A percentile compares a stretch with the other conserved stretches of the same genome.
phyloP scores from a whole-genome alignment of 1,140 invertebrate genomes.

The Diachasma alloeum region DNA sequence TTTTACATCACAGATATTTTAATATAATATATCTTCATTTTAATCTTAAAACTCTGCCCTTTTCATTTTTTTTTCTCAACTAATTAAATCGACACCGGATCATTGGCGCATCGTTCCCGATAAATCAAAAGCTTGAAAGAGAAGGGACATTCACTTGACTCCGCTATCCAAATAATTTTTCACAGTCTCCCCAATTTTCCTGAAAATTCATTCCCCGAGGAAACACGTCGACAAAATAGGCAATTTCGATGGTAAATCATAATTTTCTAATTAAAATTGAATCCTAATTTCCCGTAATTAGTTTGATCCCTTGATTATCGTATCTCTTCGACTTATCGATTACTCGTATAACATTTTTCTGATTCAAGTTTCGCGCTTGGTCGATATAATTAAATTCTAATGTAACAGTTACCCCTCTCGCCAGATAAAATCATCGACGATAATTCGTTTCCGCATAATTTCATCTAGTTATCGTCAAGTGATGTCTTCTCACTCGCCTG shows the following conservation, averaged over 20 bases:
- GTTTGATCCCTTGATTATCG: slow-evolving; percentile 19
- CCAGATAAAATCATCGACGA: background rate
- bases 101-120: slow-evolving; percentile 33
- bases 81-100: slow-evolving; percentile 43
- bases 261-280: slow-evolving; percentile 4
- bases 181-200: background rate
- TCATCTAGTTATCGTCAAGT: background rate
- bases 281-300: background rate
- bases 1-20: slow-evolving; percentile 67
- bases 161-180: background rate
- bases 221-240: background rate
- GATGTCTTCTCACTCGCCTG: background rate
- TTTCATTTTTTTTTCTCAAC: slow-evolving; percentile 42
- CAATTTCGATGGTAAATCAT: slow-evolving; percentile 3
- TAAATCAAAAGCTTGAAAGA: slow-evolving; percentile 31
- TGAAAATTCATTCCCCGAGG: background rate
- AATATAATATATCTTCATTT: slow-evolving; percentile 65
- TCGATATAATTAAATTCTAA: slow-evolving; percentile 10
- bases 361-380: background rate
- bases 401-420: background rate
- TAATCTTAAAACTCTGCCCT: slow-evolving; percentile 61
- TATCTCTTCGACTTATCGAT: slow-evolving; percentile 13
- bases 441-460: background rate
- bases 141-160: slow-evolving; percentile 27
- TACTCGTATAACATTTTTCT: slow-evolving; percentile 1